Base-by-base conservation (phyloP, 1,140 invertebrate genomes). In the Listronotus bonariensis region DNA sequence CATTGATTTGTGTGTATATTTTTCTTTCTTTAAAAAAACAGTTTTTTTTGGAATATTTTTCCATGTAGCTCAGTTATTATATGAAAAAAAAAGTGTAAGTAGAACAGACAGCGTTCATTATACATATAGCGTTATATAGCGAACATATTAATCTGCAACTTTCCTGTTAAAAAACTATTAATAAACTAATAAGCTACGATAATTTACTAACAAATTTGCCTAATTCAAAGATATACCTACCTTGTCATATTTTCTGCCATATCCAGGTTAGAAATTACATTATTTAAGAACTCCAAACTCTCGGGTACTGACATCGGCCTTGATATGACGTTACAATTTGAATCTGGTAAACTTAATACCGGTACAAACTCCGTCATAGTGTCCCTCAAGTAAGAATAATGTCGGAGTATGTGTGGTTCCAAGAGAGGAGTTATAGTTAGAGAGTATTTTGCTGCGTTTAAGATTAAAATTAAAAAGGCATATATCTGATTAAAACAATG, bases 361-460 rank as follows among this genome's bases (percentile, higher is more conserved):
- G 96, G 95, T 18, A 98, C 93, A n/a, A 97, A 82, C 72, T 92
- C 84, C 3, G 95, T 94, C 86, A 97, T 90, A 0, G 93, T 96
- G 76, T 96, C 94, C 11, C 93, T 82, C n/a, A 98, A 82, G 80
- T 97, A 99, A 9, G 89, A 87, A 81, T 99, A 99, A 81, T 99
- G 97, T 48, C 92, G 88, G 26, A 90, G 83, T 0, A 93, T 95
- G 74, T 97, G 92, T 57, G 95, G 89, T 60, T 96, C 95, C 74
- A 99, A 91, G 40, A 98, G 81, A 36, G 94, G 90, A 61, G 93
- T 82, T 85, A 99, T 96, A 26, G 95, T 93, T 18, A 92, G 89
- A 79, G 92, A 91, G 75, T 91, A 86, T 67, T 90, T 84, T 1
- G 96, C 96, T 20, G 96, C 95, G 82, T 98, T 99, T 70, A 99